Conservation (phyloP, 2,888 invertebrate genomes). For the Noctua janthina region DNA sequence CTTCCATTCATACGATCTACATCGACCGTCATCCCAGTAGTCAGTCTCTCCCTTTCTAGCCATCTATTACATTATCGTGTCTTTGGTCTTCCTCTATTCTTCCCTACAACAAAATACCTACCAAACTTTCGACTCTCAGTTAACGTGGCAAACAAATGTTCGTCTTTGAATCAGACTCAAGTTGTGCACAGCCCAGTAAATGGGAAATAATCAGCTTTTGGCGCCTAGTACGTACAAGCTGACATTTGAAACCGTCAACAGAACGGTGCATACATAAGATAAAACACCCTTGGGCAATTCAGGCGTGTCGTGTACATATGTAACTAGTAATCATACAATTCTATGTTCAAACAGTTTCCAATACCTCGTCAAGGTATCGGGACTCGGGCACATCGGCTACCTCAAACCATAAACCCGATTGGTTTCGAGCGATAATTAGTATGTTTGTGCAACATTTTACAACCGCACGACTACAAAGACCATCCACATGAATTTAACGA, state of each 20-base stretch:
- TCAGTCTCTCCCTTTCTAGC: not conserved
- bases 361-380: slow-evolving; percentile 54
- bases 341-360: slow-evolving; percentile 43
- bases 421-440: slow-evolving; percentile 63
- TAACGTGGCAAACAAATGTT: not conserved
- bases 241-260: slow-evolving; percentile 44
- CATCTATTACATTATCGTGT: not conserved
- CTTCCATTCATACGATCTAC: not conserved
- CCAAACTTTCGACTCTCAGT: not conserved
- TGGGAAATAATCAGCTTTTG: slow-evolving; percentile 19
- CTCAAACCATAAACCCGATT: slow-evolving; percentile 55
- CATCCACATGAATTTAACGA: slow-evolving; percentile 59
- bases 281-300: slow-evolving; percentile 44
- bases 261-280: slow-evolving; percentile 6
- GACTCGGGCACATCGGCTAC: slow-evolving; percentile 39
- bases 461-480: slow-evolving; percentile 61
- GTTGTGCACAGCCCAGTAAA: not conserved
- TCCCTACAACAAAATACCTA: not conserved
- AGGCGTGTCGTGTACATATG: slow-evolving; percentile 41
- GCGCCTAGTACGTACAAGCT: not conserved
- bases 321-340: slow-evolving; percentile 32
- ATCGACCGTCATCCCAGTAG: not conserved
- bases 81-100: not conserved
- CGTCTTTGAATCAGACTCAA: not conserved
- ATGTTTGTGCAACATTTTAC: slow-evolving; percentile 66